Evolutionary conservation across 2,797 vertebrate species (phyloP).

Genomic region (Amphiprion clarkii): DNA sequence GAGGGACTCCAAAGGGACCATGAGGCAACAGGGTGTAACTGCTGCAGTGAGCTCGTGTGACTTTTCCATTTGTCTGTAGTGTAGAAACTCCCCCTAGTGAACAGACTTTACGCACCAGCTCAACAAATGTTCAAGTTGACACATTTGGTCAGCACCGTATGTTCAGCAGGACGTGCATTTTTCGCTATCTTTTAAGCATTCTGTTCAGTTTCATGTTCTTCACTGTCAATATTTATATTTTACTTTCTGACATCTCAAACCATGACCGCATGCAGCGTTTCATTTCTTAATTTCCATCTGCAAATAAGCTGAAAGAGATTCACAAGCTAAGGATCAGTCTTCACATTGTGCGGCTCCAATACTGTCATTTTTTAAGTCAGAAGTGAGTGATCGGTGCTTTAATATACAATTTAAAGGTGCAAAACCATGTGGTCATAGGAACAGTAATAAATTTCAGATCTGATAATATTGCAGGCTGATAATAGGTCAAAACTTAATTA

Average conservation of each 20-base stretch:
- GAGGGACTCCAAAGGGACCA: slow-evolving; percentile 58
- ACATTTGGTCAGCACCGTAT: slow-evolving; percentile 5
- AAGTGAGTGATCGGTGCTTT: neutral
- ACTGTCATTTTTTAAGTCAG: neutral
- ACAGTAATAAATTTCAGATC: too few species aligned
- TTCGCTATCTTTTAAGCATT: neutral
- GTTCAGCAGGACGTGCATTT: neutral
- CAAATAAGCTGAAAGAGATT: neutral
- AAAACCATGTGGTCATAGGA: too few species aligned
- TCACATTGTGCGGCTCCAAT: neutral
- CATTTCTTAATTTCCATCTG: neutral
- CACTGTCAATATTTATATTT: neutral
- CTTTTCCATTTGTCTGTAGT: slow-evolving; percentile 14
- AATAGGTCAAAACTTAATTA: too few species aligned
- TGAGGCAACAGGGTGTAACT: slow-evolving; percentile 76
- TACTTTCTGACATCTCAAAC: neutral
- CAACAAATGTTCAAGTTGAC: slow-evolving; percentile 2
- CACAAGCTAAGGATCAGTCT: neutral
- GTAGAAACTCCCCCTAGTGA: slow-evolving; percentile 10
- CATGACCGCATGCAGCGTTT: neutral
- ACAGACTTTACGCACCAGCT: slow-evolving; percentile 11
- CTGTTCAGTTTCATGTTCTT: neutral
- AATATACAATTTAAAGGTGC: too few species aligned
- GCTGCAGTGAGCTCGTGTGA: slow-evolving; percentile 32
- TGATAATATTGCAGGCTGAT: too few species aligned